These are phyloP conservation scores for Sminthurinus aureus DNA, from an alignment of 2,888 invertebrate species.

Conservation along the genomic window DNA sequence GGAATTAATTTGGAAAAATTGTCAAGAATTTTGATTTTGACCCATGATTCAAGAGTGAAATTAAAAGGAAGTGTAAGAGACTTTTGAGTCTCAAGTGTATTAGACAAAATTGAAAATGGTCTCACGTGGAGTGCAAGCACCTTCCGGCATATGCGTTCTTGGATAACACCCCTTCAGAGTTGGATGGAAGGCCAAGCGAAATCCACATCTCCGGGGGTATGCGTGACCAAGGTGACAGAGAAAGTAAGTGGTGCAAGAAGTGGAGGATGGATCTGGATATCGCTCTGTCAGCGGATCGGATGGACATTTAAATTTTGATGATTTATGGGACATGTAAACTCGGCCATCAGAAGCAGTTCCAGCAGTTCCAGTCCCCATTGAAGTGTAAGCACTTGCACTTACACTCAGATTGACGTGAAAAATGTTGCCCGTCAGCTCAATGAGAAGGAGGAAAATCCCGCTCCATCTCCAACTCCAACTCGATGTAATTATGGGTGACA, in stretches of 20 bases:
- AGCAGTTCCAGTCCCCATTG: no score
- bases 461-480: no score
- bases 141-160: not conserved
- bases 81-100: not conserved
- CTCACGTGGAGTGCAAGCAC: not conserved
- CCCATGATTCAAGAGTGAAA: not conserved
- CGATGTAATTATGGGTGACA: no score
- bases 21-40: not conserved
- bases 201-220: not conserved
- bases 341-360: not conserved
- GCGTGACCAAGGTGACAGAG: not conserved
- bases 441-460: no score
- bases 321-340: not conserved
- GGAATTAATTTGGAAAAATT: no score
- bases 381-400: no score
- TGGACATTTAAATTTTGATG: constrained; percentile 2
- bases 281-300: not conserved
- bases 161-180: not conserved
- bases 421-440: no score
- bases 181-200: not conserved
- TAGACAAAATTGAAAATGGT: not conserved
- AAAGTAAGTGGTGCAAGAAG: not conserved
- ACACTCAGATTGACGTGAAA: no score
- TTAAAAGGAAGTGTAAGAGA: not conserved
- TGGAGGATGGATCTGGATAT: not conserved